Evolutionary conservation across 2,888 invertebrate genomes (phyloP).

Genomic region (Miltochrista miniata): DNA sequence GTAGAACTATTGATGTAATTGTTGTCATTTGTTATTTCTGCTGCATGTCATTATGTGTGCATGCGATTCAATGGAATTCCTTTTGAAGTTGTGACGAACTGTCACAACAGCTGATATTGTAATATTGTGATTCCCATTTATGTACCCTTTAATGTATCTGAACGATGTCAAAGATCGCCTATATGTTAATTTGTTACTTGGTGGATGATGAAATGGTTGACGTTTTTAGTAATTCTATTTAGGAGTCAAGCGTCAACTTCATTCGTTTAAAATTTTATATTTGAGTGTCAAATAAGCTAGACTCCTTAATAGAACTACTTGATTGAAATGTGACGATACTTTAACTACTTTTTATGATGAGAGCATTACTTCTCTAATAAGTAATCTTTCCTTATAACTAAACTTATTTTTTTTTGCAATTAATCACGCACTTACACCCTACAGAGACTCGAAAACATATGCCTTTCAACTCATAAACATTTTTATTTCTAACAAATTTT

Average conservation of each 20-base stretch:
- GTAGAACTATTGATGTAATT: slow-evolving; percentile 5
- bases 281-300: background rate
- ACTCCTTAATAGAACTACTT: slow-evolving; percentile 1
- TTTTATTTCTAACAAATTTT: too few species aligned
- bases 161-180: background rate
- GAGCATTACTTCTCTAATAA: background rate
- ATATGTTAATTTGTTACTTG: background rate
- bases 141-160: background rate
- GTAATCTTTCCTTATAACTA: too few species aligned
- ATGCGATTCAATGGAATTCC: slow-evolving; percentile 5
- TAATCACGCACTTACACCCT: too few species aligned
- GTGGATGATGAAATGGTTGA: background rate
- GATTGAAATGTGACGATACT: background rate
- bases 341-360: background rate
- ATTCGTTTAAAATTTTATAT: background rate
- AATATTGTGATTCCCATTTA: background rate
- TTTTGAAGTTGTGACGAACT: background rate
- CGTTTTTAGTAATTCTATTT: background rate
- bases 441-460: too few species aligned
- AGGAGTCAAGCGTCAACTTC: background rate
- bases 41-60: slow-evolving; percentile 13
- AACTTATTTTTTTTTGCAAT: too few species aligned
- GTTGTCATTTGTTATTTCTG: slow-evolving; percentile 4
- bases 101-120: background rate
- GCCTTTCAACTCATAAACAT: too few species aligned